Evolutionary conservation across 2,113 vertebrate species (phyloP).

Genomic region (Urocynchramus pylzowi): DNA sequence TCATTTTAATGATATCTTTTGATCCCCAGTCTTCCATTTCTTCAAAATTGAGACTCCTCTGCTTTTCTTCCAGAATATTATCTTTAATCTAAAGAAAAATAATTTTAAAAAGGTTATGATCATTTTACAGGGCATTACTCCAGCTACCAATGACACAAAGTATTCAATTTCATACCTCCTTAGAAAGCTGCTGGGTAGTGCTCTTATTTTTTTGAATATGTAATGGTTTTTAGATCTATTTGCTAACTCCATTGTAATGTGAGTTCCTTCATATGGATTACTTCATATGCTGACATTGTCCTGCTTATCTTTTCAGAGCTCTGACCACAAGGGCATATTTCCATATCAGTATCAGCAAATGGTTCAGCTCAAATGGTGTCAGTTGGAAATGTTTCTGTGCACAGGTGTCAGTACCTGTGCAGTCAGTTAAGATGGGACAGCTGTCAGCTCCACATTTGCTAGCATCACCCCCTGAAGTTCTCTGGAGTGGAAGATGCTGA

Average conservation of each 20-base stretch:
- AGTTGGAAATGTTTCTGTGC: not conserved
- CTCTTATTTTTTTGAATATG: not conserved
- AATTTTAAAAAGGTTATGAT: not conserved
- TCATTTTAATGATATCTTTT: slow-evolving; percentile 65
- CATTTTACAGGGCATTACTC: not conserved
- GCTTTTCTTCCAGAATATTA: slow-evolving; percentile 50
- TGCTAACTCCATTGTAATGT: not conserved
- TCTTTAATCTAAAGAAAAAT: slow-evolving; percentile 62
- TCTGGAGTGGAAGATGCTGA: not conserved
- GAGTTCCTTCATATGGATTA: not conserved
- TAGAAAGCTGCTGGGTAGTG: not conserved
- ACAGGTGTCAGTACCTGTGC: not conserved
- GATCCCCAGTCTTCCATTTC: slow-evolving; percentile 66
- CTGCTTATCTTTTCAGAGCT: not conserved
- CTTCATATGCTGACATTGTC: not conserved
- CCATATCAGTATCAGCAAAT: not conserved
- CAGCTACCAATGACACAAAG: not conserved
- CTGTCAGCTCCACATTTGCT: not conserved
- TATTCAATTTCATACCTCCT: not conserved
- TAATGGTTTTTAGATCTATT: not conserved
- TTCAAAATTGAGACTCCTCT: slow-evolving; percentile 69
- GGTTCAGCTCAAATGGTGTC: not conserved
- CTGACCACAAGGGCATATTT: not conserved
- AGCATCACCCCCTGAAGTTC: not conserved
- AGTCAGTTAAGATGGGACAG: not conserved